A percentile compares a stretch with the other conserved stretches of the same genome.
Conservation (phyloP, 2,888 invertebrate species). For the Ernsta delagoae region DNA sequence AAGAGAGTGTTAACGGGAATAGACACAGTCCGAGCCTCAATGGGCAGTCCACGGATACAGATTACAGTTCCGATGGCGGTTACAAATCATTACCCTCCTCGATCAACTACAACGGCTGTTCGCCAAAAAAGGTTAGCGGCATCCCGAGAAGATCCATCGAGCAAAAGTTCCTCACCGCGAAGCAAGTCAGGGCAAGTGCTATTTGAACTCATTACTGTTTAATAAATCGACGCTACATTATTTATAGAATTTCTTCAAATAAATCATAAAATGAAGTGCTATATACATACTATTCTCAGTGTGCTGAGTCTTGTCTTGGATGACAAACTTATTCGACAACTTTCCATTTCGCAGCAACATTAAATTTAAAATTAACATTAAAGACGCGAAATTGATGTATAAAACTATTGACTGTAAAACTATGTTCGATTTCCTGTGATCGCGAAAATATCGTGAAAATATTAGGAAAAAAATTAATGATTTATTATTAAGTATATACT, state of each 20-base stretch:
- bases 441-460: too few relatives aligned
- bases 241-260: slow-evolving; percentile 17
- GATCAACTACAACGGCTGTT: slow-evolving; percentile 69
- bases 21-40: slow-evolving; percentile 73
- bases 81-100: slow-evolving; percentile 82
- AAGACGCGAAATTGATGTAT: not conserved
- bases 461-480: too few relatives aligned
- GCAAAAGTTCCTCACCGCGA: slow-evolving; percentile 74
- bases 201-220: slow-evolving; percentile 42
- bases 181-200: slow-evolving; percentile 78
- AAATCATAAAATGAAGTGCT: slow-evolving; percentile 14
- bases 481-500: too few relatives aligned
- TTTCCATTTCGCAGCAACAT: slow-evolving; percentile 7
- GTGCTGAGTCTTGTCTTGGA: not conserved
- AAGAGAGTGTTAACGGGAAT: slow-evolving; percentile 74
- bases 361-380: not conserved
- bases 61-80: slow-evolving; percentile 81
- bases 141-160: slow-evolving; percentile 79
- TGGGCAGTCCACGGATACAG: slow-evolving; percentile 79
- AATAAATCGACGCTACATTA: not conserved
- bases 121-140: slow-evolving; percentile 77
- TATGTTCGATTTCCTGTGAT: slow-evolving; percentile 22
- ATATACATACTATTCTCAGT: not conserved
- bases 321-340: not conserved
- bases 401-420: slow-evolving; percentile 6